These are phyloP conservation scores for Diglossa cyanea DNA, from an alignment of 2,797 vertebrate species.

Conservation along the genomic window DNA sequence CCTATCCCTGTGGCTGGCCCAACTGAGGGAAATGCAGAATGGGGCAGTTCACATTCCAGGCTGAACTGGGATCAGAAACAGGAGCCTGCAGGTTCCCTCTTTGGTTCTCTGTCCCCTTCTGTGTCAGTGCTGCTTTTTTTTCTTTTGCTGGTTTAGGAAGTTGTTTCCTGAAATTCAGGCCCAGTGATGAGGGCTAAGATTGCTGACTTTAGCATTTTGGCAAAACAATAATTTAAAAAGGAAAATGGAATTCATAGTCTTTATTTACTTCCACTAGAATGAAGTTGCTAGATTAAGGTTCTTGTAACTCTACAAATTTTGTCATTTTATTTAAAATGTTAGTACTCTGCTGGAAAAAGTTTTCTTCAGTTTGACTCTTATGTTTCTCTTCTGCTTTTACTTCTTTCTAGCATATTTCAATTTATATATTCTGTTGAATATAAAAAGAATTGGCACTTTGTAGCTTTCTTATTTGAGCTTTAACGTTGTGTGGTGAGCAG, in stretches of 20 bases:
- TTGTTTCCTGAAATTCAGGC: neutral
- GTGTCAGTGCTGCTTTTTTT: neutral
- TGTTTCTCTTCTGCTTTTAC: neutral
- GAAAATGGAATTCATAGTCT: neutral
- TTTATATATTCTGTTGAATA: neutral
- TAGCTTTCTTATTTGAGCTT: neutral
- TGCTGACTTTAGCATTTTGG: neutral
- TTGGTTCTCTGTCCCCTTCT: neutral
- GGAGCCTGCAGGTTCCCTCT: neutral
- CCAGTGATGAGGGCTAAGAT: neutral
- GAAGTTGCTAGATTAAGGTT: neutral
- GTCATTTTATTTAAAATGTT: neutral
- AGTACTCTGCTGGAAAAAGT: neutral
- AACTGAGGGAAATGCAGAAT: neutral
- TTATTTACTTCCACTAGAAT: neutral
- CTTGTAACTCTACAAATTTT: neutral
- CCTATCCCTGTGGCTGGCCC: neutral
- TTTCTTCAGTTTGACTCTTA: neutral
- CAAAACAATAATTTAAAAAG: neutral
- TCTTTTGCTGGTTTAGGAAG: neutral
- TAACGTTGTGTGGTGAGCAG: neutral
- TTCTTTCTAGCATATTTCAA: neutral
- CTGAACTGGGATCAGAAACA: neutral
- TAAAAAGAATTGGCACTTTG: neutral
- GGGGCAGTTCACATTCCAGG: neutral